Conservation (phyloP, 2,113 vertebrate genomes). For the Zeus faber region DNA sequence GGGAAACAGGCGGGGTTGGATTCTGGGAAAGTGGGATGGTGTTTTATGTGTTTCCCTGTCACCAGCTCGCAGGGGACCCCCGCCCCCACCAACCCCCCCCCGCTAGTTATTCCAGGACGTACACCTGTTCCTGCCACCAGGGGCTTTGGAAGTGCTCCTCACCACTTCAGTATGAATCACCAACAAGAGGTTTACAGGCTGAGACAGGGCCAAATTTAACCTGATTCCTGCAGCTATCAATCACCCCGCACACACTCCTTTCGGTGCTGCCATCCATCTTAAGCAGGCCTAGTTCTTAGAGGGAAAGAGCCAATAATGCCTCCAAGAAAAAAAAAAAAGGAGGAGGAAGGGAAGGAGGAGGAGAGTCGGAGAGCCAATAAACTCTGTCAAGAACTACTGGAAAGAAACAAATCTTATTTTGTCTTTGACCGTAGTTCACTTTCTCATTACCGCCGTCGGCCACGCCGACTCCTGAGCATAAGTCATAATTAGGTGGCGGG, state of each 20-base stretch:
- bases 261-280: constrained; percentile 71
- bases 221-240: constrained; percentile 76
- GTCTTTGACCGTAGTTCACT: constrained; percentile 30
- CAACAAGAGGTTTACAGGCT: constrained; percentile 58
- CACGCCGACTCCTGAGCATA: constrained; percentile 45
- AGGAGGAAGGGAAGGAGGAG: constrained; percentile 15
- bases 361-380: constrained; percentile 29
- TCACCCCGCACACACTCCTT: constrained; percentile 56
- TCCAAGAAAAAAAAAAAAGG: no score
- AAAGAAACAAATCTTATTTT: constrained; percentile 38
- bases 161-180: constrained; percentile 70
- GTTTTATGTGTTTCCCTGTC: no score
- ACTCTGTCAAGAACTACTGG: constrained; percentile 47
- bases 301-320: constrained; percentile 37
- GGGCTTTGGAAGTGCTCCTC: constrained; percentile 57
- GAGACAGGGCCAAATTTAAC: constrained; percentile 72
- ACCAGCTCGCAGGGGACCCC: no score
- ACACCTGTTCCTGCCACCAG: constrained; percentile 62
- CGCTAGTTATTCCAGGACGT: constrained; percentile 43
- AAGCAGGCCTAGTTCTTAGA: constrained; percentile 35
- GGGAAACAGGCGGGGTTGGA: no score
- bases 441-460: constrained; percentile 38
- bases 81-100: no score
- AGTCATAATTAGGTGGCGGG: constrained; percentile 66
- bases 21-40: no score